A percentile compares a stretch with the other conserved stretches of the same genome.
phyloP scores from a whole-genome alignment of 2,797 vertebrate genomes.

The Schizopygopsis malacanthus region DNA sequence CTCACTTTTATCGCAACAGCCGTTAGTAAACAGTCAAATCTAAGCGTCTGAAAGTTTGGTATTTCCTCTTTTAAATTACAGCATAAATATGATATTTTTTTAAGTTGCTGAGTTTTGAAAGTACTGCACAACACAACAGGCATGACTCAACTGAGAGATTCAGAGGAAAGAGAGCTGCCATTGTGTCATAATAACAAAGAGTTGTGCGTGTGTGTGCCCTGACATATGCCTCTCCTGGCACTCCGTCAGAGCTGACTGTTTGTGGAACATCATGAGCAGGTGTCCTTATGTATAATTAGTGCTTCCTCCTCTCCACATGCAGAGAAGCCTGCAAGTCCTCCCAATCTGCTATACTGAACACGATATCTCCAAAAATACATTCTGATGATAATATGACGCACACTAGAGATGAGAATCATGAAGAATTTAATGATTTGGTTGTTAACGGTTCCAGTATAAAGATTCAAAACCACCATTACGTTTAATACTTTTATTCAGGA shows the following conservation, averaged over 20 bases:
- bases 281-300: conserved; percentile 56
- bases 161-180: not conserved
- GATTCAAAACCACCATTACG: not conserved
- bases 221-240: conserved; percentile 54
- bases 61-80: not conserved
- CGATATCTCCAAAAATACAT: not conserved
- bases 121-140: not conserved
- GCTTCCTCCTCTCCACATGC: conserved; percentile 26
- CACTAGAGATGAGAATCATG: not conserved
- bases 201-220: conserved; percentile 10
- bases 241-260: conserved; percentile 39
- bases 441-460: not conserved
- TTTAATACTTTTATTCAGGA: too few relatives aligned
- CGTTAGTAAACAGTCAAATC: not conserved
- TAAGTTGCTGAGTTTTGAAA: not conserved
- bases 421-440: not conserved
- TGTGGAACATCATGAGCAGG: conserved; percentile 48
- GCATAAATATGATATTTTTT: not conserved
- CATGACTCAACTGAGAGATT: not conserved
- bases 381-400: not conserved
- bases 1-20: not conserved
- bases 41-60: not conserved
- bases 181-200: conserved; percentile 18
- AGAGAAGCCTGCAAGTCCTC: conserved; percentile 27
- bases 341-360: conserved; percentile 41